Percentiles rank a stretch among this genome's conserved stretches.
Evolutionary conservation across 2,888 invertebrate species (phyloP).

Genomic region (Hirtodrosophila alboralis): DNA sequence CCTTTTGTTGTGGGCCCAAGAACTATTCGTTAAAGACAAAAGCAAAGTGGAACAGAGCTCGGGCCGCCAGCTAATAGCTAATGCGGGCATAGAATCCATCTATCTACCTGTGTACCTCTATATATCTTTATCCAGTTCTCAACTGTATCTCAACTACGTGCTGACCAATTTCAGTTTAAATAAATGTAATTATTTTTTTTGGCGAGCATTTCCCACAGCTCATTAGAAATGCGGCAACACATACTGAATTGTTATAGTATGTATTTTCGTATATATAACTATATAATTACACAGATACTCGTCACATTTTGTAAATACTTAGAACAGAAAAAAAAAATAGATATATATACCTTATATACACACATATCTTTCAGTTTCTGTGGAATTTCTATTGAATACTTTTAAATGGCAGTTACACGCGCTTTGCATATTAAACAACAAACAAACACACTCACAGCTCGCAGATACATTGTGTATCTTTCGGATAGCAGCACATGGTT

Average conservation of each 20-base stretch:
- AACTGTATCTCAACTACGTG: conserved; percentile 20
- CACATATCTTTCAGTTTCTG: conserved; percentile 8
- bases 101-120: conserved; percentile 6
- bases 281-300: conserved; percentile 26
- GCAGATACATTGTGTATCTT: conserved; percentile 31
- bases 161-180: conserved; percentile 35
- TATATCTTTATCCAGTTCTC: not conserved
- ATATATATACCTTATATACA: too few species aligned
- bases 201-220: conserved; percentile 57
- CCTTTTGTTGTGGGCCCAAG: conserved; percentile 58
- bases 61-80: conserved; percentile 19
- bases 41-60: conserved; percentile 18
- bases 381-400: conserved; percentile 57
- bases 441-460: conserved; percentile 7
- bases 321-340: conserved; percentile 26
- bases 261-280: conserved; percentile 7
- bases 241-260: conserved; percentile 11
- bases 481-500: conserved; percentile 26
- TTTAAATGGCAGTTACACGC: conserved; percentile 56
- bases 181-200: conserved; percentile 30
- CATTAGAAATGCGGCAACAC: conserved; percentile 41
- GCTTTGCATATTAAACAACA: conserved; percentile 58
- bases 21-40: conserved; percentile 45
- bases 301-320: conserved; percentile 12
- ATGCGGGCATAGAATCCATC: conserved; percentile 29